Percentiles rank a stretch among this genome's conserved stretches.
Conservation (phyloP, 2,113 vertebrate genomes). For the Poecilia latipinna region DNA sequence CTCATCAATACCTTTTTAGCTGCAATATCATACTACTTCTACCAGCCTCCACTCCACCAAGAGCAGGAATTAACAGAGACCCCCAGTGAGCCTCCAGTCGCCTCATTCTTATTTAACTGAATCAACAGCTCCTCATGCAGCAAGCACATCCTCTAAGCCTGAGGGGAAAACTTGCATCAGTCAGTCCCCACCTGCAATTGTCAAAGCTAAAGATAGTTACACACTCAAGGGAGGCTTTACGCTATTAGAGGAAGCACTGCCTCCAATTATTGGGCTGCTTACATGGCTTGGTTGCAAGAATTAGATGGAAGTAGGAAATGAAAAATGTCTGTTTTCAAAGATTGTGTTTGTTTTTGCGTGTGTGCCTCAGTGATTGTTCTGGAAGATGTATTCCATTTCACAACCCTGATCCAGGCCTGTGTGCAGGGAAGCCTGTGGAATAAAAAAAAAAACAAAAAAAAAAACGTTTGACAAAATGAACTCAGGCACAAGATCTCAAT, state of each 20-base stretch:
- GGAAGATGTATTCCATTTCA: too few relatives aligned
- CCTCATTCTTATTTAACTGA: neutral
- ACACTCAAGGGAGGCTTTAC: neutral
- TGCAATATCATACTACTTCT: neutral
- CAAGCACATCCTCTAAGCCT: neutral
- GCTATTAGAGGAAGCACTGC: neutral
- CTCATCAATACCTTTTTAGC: neutral
- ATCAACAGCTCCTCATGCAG: neutral
- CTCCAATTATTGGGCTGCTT: neutral
- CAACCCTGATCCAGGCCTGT: too few relatives aligned
- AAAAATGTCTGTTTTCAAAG: neutral
- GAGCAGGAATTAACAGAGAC: neutral
- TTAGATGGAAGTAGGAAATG: neutral
- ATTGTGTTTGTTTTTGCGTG: neutral
- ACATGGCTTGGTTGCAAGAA: neutral
- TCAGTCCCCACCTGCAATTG: neutral
- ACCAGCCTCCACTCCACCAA: neutral
- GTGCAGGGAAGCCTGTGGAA: too few relatives aligned
- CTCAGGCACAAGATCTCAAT: too few relatives aligned
- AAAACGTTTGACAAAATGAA: too few relatives aligned
- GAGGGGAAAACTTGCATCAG: neutral
- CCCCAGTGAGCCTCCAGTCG: neutral
- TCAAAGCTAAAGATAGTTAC: slow-evolving; percentile 1
- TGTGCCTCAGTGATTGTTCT: neutral
- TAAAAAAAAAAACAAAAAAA: too few relatives aligned